phyloP scores from a whole-genome alignment of 2,113 vertebrate genomes.

The Callopanchax toddi region DNA sequence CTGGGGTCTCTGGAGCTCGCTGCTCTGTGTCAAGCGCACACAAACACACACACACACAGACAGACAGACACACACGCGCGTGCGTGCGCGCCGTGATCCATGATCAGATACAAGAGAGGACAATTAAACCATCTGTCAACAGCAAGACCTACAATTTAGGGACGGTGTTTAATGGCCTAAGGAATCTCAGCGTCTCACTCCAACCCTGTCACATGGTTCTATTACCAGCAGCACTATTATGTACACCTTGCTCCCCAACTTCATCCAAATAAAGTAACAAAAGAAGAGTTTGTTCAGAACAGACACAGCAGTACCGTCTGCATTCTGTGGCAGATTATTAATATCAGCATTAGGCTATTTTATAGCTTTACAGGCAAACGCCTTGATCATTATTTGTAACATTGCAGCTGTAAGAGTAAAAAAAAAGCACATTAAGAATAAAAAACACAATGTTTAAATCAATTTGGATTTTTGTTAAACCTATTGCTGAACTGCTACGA shows the following conservation, averaged over 20 bases:
- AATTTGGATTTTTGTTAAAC: constrained; percentile 31
- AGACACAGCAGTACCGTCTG: constrained; percentile 53
- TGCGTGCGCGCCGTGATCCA: too few relatives aligned
- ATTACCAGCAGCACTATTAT: constrained; percentile 59
- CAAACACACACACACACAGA: neutral
- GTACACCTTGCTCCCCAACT: constrained; percentile 51
- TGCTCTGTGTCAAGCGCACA: constrained; percentile 52
- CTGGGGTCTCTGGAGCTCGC: constrained; percentile 61
- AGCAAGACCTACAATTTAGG: constrained; percentile 48
- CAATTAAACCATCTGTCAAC: constrained; percentile 65
- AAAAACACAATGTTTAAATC: constrained; percentile 38
- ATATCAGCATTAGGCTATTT: constrained; percentile 61
- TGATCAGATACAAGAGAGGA: constrained; percentile 56
- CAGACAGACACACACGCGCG: too few relatives aligned
- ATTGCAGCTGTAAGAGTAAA: constrained; percentile 40
- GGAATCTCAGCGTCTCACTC: constrained; percentile 49
- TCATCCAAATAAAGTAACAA: constrained; percentile 43
- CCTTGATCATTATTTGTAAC: constrained; percentile 54
- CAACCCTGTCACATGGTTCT: constrained; percentile 50
- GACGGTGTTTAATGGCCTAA: constrained; percentile 55
- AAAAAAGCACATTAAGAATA: constrained; percentile 21
- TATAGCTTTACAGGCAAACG: constrained; percentile 67
- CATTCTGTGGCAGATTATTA: constrained; percentile 45
- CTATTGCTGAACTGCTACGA: constrained; percentile 73
- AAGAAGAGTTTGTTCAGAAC: constrained; percentile 42